Evolutionary conservation across 2,113 vertebrate species (phyloP).

Genomic region (Corapipo altera): DNA sequence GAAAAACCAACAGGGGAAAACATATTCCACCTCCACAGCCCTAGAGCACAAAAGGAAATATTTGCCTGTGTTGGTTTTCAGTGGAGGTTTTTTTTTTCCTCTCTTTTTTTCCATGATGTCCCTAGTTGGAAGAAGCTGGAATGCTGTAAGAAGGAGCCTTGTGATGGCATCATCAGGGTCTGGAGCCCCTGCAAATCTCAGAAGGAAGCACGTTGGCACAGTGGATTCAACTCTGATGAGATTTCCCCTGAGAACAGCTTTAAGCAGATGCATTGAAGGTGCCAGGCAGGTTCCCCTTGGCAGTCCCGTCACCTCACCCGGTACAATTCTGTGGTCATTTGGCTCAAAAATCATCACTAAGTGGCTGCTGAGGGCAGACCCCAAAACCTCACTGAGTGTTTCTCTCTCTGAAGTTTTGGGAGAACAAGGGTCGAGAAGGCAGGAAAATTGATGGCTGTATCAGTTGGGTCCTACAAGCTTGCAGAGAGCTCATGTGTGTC

Average conservation of each 20-base stretch:
- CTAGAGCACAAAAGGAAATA: neutral
- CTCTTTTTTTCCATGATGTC: neutral
- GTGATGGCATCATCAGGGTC: neutral
- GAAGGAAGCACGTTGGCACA: neutral
- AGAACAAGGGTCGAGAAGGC: neutral
- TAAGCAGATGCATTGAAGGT: neutral
- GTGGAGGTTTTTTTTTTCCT: rapidly evolving
- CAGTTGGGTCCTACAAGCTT: neutral
- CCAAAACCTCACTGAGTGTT: neutral
- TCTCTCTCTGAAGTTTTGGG: neutral
- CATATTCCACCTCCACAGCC: neutral
- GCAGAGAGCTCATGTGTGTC: neutral
- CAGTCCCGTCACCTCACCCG: neutral
- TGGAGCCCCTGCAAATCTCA: neutral
- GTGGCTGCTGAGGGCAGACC: neutral
- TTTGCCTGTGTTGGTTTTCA: neutral
- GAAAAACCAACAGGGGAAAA: neutral
- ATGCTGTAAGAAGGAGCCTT: neutral
- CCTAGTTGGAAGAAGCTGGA: neutral
- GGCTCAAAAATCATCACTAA: neutral
- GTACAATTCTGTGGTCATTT: neutral
- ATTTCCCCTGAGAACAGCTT: neutral
- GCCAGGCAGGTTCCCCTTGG: neutral
- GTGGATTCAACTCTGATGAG: neutral
- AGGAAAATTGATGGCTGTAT: neutral